Base-by-base conservation (phyloP, 2,797 vertebrate species). In the Esox lucius region DNA sequence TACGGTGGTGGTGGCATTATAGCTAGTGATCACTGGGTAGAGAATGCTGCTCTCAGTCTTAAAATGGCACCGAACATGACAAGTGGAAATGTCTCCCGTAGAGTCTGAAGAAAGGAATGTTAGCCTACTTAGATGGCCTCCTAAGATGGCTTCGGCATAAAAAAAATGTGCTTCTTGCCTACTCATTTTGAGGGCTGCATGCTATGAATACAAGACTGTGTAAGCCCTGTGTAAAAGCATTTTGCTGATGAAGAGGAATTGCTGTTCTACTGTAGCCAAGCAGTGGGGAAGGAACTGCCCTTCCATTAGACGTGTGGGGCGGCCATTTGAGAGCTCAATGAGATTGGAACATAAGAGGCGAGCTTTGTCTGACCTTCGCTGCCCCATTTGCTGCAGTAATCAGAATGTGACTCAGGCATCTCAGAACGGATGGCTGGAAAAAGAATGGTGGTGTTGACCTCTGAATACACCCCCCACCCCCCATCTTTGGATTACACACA, bases 201-300 rank as follows among this genome's bases (percentile, higher is more conserved):
- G 4, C 68, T 28, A 22, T 70, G 24, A 48, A 49, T 49, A 16
- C 22, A 48, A 69, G 67, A 39, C 39, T 48, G 42, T 48, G n/a
- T 69, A 26, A 46, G 67, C n/a, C 67, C 6, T 9, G 13, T n/a
- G 42, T 4, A 17, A 31, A 16, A 22, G 28, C 16, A 3, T 22
- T 71, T 51, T 59, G 70, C 31, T 71, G 70, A 71, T 71, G 49
- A 49, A 49, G 68, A 49, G 68, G 68, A 70, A 71, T 71, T 9
- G 16, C 70, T 56, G 42, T 48, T 48, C 68, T 24, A 48, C 68
- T 48, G 28, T 70, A n/a, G 28, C 13, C 42, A 15, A 22, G 9
- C 64, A 17, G 48, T 9, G 28, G 49, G 49, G 69, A 53, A 49
- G 31, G 28, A 49, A 71, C 26, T 70, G 22, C 46, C 46, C 46